Conservation (phyloP, 1,140 invertebrate genomes). For the Papilio polytes region DNA sequence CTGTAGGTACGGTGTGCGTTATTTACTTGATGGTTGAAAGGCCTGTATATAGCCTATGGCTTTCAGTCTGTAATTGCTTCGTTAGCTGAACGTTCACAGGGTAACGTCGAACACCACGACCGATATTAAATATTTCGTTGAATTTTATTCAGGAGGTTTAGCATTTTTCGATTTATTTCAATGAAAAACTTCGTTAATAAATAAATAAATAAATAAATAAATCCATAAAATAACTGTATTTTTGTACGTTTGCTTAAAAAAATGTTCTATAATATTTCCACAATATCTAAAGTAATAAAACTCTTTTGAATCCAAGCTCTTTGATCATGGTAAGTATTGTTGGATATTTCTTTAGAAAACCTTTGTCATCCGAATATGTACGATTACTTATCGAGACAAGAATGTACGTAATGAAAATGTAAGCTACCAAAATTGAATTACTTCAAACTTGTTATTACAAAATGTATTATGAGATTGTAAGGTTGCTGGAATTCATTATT, state of each 20-base stretch:
- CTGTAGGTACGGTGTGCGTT: neutral
- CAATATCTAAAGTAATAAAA: no score
- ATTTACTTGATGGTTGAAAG: constrained; percentile 14
- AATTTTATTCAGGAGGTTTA: neutral
- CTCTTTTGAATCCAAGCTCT: neutral
- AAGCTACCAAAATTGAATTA: no score
- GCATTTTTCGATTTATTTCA: neutral
- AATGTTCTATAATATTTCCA: no score
- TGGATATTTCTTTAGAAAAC: neutral
- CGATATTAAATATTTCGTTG: neutral
- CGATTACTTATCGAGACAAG: constrained; percentile 4
- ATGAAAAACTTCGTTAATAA: neutral
- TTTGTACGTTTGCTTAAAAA: no score
- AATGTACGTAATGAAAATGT: neutral
- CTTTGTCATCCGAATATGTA: neutral
- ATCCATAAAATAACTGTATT: no score
- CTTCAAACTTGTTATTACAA: no score
- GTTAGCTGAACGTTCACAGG: neutral
- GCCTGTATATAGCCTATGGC: neutral
- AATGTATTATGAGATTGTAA: no score
- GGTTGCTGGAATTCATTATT: no score
- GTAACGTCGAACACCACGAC: neutral
- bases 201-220: no score
- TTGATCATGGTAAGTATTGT: neutral
- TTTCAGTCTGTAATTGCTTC: constrained; percentile 9